Conservation (phyloP, 23 tunicate genomes). For the Oikopleura albicans region DNA sequence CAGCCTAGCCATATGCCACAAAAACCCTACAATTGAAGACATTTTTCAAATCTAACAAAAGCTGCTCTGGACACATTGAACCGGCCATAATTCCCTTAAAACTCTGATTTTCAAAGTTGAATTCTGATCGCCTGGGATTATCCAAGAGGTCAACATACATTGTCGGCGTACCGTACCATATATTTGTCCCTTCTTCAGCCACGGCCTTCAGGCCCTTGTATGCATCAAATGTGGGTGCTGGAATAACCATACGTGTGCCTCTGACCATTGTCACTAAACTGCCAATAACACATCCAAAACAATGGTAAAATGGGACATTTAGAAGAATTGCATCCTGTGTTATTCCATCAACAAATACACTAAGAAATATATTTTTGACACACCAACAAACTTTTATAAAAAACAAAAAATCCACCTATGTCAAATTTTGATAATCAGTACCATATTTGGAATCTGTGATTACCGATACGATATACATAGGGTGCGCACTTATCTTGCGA, state of each 20-base stretch:
- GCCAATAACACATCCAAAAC: constrained; percentile 87
- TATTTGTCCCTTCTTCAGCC: constrained; percentile 36
- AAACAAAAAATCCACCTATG: no score
- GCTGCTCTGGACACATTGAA: constrained; percentile 59
- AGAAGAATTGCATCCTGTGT: constrained; percentile 45
- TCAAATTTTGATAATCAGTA: no score
- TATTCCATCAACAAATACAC: constrained; percentile 20
- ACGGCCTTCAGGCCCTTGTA: constrained; percentile 28
- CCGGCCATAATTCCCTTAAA: constrained; percentile 78
- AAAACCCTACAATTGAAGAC: constrained; percentile 25
- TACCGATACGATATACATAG: no score
- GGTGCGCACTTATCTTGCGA: no score
- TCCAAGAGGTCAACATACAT: constrained; percentile 46
- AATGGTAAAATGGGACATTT: constrained; percentile 85
- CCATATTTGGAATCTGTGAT: no score
- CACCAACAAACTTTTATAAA: no score
- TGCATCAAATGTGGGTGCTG: constrained; percentile 70
- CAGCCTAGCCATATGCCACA: no score
- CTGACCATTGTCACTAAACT: constrained; percentile 28
- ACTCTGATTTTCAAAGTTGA: neutral
- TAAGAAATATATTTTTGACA: neutral
- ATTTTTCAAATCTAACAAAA: constrained; percentile 31
- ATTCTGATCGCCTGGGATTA: neutral
- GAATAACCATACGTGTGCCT: constrained; percentile 38
- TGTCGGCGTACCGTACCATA: constrained; percentile 71